A percentile compares a stretch with the other conserved stretches of the same genome.
Evolutionary conservation across 2,797 vertebrate genomes (phyloP).

Genomic region (Okamejei kenojei): DNA sequence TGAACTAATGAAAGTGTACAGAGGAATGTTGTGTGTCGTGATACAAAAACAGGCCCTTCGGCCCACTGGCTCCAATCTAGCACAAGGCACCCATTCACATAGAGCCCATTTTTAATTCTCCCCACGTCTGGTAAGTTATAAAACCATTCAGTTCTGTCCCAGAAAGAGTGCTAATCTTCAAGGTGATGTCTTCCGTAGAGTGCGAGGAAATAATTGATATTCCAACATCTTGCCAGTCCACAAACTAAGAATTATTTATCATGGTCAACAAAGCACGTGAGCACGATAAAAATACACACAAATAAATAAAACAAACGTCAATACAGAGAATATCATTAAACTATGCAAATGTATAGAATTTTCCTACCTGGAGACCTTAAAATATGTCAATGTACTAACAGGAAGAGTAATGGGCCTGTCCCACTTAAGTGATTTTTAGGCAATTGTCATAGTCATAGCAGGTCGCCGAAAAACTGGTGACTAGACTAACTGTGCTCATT

Average conservation of each 20-base stretch:
- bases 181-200: not conserved
- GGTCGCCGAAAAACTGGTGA: too few relatives aligned
- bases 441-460: too few relatives aligned
- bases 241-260: not conserved
- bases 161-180: not conserved
- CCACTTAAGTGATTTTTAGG: too few relatives aligned
- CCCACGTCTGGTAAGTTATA: too few relatives aligned
- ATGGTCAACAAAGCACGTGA: not conserved
- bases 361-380: constrained; percentile 26
- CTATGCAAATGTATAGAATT: constrained; percentile 22
- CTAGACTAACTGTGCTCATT: not conserved
- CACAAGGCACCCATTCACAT: too few relatives aligned
- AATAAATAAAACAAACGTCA: not conserved
- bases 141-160: not conserved
- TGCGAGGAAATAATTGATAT: not conserved
- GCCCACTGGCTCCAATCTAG: too few relatives aligned
- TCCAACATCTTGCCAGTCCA: not conserved
- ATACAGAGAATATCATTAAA: not conserved
- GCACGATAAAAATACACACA: not conserved
- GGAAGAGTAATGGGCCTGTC: not conserved
- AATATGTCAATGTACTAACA: not conserved
- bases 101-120: too few relatives aligned
- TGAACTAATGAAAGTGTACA: not conserved
- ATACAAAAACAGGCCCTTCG: too few relatives aligned
- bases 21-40: too few relatives aligned